Conservation (phyloP, 2,113 vertebrate species). For the Mustela lutreola region DNA sequence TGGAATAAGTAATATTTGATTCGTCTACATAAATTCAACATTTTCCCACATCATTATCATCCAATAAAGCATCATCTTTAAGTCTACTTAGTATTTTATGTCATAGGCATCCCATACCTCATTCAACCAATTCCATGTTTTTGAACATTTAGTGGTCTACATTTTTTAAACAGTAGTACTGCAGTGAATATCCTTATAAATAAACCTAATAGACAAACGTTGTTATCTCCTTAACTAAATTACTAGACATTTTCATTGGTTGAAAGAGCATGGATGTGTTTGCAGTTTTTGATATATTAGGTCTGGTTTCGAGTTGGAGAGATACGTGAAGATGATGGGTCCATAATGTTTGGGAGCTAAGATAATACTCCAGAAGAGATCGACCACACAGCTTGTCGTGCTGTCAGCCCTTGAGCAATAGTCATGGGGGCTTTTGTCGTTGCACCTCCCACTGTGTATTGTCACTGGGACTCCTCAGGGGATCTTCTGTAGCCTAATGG, state of each 20-base stretch:
- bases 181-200: neutral
- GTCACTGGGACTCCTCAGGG: neutral
- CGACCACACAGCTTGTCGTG: neutral
- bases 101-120: neutral
- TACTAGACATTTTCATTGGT: neutral
- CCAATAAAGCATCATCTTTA: neutral
- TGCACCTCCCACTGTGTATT: neutral
- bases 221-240: neutral
- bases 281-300: neutral
- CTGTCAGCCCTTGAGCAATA: neutral
- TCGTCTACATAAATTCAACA: neutral
- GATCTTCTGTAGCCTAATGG: neutral
- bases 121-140: neutral
- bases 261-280: neutral
- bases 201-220: neutral
- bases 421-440: neutral
- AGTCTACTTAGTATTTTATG: neutral
- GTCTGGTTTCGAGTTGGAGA: neutral
- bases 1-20: neutral
- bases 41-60: neutral
- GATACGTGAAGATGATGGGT: neutral
- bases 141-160: neutral
- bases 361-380: neutral
- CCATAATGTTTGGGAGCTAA: neutral
- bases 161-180: neutral